Percentiles rank a stretch among this genome's conserved stretches.
phyloP scores from a whole-genome alignment of 2,888 invertebrate species.

The Dascillus cervinus region DNA sequence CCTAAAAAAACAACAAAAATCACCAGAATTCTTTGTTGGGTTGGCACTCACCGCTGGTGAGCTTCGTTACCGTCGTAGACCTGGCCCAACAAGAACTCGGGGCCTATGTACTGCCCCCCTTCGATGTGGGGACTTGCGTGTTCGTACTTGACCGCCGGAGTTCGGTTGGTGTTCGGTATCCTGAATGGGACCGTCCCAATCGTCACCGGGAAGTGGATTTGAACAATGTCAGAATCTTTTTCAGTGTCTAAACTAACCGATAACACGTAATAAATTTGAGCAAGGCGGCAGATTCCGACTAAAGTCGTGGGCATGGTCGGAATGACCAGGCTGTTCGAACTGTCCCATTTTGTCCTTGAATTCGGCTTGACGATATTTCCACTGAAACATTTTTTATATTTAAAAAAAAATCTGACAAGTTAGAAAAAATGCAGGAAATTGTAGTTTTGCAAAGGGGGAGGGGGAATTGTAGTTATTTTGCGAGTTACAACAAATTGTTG shows the following conservation, averaged over 20 bases:
- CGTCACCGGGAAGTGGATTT: constrained; percentile 66
- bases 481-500: too few relatives aligned
- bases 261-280: constrained; percentile 60
- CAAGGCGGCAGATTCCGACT: constrained; percentile 60
- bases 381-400: constrained; percentile 27
- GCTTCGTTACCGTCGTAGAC: constrained; percentile 62
- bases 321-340: constrained; percentile 56
- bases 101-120: constrained; percentile 69
- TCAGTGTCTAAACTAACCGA: constrained; percentile 63
- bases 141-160: constrained; percentile 57
- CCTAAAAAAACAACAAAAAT: constrained; percentile 28
- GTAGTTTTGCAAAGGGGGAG: too few relatives aligned
- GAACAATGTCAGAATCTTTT: constrained; percentile 61
- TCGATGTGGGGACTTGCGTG: constrained; percentile 64
- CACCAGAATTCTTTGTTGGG: neutral
- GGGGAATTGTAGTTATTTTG: too few relatives aligned
- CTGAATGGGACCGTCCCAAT: constrained; percentile 67
- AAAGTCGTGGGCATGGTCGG: constrained; percentile 71
- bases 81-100: constrained; percentile 70
- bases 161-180: constrained; percentile 55
- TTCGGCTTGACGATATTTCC: constrained; percentile 57
- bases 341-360: constrained; percentile 58
- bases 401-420: too few relatives aligned
- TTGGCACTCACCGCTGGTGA: constrained; percentile 10
- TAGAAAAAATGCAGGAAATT: too few relatives aligned